Evolutionary conservation across 2,888 invertebrate genomes (phyloP).

Genomic region (Agrilus cyanescens): DNA sequence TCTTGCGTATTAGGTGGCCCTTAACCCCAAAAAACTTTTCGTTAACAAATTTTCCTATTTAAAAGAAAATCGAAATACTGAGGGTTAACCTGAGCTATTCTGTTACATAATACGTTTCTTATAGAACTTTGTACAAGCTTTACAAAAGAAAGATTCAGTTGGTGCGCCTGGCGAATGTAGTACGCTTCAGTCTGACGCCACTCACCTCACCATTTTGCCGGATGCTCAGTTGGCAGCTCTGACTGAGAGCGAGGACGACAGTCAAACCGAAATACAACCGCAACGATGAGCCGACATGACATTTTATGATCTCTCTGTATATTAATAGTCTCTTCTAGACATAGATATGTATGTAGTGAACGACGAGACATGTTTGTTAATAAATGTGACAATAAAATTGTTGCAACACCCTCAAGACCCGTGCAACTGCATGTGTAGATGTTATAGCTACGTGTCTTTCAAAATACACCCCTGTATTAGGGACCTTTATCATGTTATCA

Average conservation of each 20-base stretch:
- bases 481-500: no score
- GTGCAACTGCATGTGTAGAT: no score
- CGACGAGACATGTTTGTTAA: neutral
- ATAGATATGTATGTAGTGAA: no score
- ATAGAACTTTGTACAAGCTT: slow-evolving; percentile 68
- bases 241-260: slow-evolving; percentile 50
- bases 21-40: no score
- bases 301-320: no score
- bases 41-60: no score
- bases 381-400: slow-evolving; percentile 11
- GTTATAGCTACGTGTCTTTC: no score
- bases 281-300: slow-evolving; percentile 21
- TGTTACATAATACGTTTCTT: slow-evolving; percentile 14
- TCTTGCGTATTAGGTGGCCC: no score
- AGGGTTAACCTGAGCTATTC: neutral
- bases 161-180: slow-evolving; percentile 51
- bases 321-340: no score
- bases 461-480: no score
- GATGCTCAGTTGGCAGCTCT: slow-evolving; percentile 45
- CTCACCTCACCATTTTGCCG: slow-evolving; percentile 65
- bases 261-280: slow-evolving; percentile 28
- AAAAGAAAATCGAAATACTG: neutral
- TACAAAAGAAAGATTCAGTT: slow-evolving; percentile 48
- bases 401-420: no score
- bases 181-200: slow-evolving; percentile 66